phyloP scores from a whole-genome alignment of 2,113 vertebrate genomes.

The Varanus salvator region DNA sequence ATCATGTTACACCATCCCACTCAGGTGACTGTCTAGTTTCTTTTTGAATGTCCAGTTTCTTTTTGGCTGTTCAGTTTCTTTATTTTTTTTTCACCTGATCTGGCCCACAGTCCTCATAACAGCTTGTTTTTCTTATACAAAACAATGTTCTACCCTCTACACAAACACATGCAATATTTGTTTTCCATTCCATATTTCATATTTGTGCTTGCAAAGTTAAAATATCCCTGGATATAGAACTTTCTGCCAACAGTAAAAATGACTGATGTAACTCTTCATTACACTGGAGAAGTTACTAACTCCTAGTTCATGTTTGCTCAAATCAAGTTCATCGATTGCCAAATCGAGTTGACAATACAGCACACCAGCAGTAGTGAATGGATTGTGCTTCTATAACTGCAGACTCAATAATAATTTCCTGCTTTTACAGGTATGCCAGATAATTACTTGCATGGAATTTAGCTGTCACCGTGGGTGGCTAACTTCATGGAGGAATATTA shows the following conservation, averaged over 20 bases:
- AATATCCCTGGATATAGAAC: neutral
- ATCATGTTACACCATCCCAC: too few species aligned
- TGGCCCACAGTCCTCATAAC: neutral
- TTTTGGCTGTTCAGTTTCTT: too few species aligned
- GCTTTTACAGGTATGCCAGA: neutral
- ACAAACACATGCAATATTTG: neutral
- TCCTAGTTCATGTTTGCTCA: neutral
- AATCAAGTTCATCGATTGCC: neutral
- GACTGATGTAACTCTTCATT: neutral
- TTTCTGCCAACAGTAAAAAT: neutral
- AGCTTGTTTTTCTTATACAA: neutral
- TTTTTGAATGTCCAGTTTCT: too few species aligned
- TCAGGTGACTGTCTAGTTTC: too few species aligned
- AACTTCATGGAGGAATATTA: conserved; percentile 1
- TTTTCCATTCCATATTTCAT: neutral
- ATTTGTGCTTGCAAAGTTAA: neutral
- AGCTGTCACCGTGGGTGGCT: accelerated
- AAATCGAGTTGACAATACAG: neutral
- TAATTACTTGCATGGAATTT: neutral
- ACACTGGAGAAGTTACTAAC: neutral
- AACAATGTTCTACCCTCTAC: neutral
- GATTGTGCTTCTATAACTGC: conserved; percentile 9
- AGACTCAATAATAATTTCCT: neutral
- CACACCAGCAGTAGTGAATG: neutral
- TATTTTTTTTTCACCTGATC: too few species aligned